Evolutionary conservation across 2,113 vertebrate genomes (phyloP).

Genomic region (Chaenogobius annularis): DNA sequence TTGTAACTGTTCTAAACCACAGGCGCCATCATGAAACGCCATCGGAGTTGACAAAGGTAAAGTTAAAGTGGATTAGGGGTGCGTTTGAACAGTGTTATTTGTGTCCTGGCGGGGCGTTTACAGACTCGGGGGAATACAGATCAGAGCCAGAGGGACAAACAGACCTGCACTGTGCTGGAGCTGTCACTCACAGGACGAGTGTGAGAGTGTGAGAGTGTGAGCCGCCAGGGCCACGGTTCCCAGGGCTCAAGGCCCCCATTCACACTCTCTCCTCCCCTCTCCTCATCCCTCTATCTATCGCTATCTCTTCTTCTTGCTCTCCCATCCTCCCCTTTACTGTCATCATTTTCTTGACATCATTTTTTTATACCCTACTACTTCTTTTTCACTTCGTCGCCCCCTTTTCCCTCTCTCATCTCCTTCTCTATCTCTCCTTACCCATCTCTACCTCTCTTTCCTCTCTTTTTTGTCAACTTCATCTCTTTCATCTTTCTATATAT

Average conservation of each 20-base stretch:
- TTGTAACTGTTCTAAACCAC: too few relatives aligned
- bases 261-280: conserved; percentile 59
- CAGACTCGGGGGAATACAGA: conserved; percentile 38
- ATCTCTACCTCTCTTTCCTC: conserved; percentile 50
- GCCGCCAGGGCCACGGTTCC: conserved; percentile 47
- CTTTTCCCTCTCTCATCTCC: too few relatives aligned
- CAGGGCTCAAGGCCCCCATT: conserved; percentile 76
- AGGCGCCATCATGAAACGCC: background rate
- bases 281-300: conserved; percentile 11
- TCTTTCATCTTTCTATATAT: too few relatives aligned
- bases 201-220: conserved; percentile 30
- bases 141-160: conserved; percentile 47
- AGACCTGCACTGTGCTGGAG: conserved; percentile 61
- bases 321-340: conserved; percentile 50
- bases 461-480: conserved; percentile 5
- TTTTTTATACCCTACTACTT: too few relatives aligned
- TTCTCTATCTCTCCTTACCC: too few relatives aligned
- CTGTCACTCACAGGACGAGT: conserved; percentile 47
- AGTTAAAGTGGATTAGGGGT: background rate
- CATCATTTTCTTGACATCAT: too few relatives aligned
- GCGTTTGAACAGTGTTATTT: background rate
- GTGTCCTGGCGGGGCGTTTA: background rate
- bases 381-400: too few relatives aligned
- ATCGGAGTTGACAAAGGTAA: background rate
- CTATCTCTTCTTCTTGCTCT: conserved; percentile 20